Evolutionary conservation across 2,888 invertebrate species (phyloP).

Genomic region (Drosophila parthenogenetica): DNA sequence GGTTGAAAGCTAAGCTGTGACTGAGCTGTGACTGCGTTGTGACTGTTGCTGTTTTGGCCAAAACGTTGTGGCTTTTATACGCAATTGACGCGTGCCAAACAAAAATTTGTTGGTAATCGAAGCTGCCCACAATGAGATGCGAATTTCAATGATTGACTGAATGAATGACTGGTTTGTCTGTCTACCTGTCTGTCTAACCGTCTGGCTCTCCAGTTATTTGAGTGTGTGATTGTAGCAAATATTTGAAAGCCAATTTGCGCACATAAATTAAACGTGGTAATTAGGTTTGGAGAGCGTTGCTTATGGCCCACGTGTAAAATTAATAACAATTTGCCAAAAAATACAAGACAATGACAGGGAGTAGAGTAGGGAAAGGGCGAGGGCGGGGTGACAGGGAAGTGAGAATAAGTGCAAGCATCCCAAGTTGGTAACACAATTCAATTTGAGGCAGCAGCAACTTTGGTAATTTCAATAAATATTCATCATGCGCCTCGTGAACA

Average conservation of each 20-base stretch:
- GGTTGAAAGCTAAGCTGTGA: conserved; percentile 33
- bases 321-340: conserved; percentile 84
- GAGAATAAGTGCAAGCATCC: conserved; percentile 52
- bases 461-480: conserved; percentile 84
- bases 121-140: conserved; percentile 64
- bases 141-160: conserved; percentile 29
- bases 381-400: not conserved
- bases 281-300: conserved; percentile 58
- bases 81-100: conserved; percentile 66
- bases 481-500: conserved; percentile 76
- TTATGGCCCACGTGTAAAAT: conserved; percentile 77
- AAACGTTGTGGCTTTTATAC: conserved; percentile 68
- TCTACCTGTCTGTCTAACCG: conserved; percentile 15
- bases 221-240: conserved; percentile 47
- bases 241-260: conserved; percentile 71
- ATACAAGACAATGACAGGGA: conserved; percentile 18
- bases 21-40: conserved; percentile 40
- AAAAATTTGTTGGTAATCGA: conserved; percentile 43
- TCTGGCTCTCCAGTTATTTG: conserved; percentile 1
- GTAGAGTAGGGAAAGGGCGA: not conserved
- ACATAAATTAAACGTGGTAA: conserved; percentile 67
- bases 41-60: conserved; percentile 73
- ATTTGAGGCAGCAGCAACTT: conserved; percentile 77
- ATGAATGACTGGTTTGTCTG: conserved; percentile 6
- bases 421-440: conserved; percentile 80